These are phyloP conservation scores for Carcinoscorpius rotundicauda DNA, from an alignment of 1,140 invertebrate species.

Conservation along the genomic window DNA sequence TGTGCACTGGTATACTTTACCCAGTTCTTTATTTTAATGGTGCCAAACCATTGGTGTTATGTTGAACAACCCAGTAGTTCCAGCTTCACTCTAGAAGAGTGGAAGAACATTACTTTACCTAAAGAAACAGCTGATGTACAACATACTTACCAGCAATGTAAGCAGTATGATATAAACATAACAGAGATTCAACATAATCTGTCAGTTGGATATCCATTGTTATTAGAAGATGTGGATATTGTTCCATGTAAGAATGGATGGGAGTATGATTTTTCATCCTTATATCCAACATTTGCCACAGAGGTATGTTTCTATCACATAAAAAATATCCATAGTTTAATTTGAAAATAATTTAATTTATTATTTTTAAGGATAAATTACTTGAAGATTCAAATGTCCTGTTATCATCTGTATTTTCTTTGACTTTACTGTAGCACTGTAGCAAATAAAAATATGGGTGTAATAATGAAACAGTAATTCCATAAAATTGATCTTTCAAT, in stretches of 20 bases:
- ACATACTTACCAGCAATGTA: too few species aligned
- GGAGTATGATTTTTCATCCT: constrained; percentile 18
- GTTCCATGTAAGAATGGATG: constrained; percentile 11
- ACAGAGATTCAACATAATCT: too few species aligned
- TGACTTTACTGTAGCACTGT: too few species aligned
- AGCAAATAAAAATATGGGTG: too few species aligned
- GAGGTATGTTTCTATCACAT: constrained; percentile 12
- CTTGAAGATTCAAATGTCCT: too few species aligned
- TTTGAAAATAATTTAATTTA: background rate
- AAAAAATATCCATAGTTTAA: too few species aligned
- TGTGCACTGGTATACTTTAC: constrained; percentile 22
- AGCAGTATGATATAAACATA: too few species aligned
- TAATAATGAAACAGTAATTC: too few species aligned
- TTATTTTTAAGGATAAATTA: background rate
- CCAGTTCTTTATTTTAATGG: constrained; percentile 21
- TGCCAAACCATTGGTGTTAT: constrained; percentile 18
- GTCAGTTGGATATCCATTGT: too few species aligned
- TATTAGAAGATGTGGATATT: too few species aligned
- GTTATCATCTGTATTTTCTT: too few species aligned
- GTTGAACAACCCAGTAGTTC: background rate
- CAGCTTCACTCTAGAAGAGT: background rate
- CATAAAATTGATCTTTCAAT: too few species aligned
- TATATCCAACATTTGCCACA: constrained; percentile 24
- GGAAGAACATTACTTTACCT: background rate
- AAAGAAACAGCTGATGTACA: background rate